Base-by-base conservation (phyloP, 2,888 invertebrate species). In the Lepidocyrtoides sp. region DNA sequence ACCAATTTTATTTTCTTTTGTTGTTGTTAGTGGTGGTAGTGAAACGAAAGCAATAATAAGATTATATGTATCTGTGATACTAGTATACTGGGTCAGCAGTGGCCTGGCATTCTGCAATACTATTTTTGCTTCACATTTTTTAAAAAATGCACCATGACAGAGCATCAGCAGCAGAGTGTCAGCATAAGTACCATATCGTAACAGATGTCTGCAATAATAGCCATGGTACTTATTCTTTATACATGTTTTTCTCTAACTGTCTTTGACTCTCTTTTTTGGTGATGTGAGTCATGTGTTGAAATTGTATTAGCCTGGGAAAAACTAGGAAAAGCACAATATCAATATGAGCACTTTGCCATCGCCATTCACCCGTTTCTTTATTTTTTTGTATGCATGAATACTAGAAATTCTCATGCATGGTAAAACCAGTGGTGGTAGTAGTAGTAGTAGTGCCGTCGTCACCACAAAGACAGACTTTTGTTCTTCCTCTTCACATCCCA, bases 21-120 rank as follows among this genome's bases (percentile, higher is more conserved):
- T 63, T 72, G 69, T 41, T 20, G 41, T 72, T 63, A 29, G 20
- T 29, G 66, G 66, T n/a, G 36, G 36, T 23, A 17, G 8, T 5
- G 29, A 32, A 77, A 29, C 48, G 77, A 77, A 77, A 32, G 54
- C 51, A 51, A 51, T 77, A 77, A 77, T 54, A 29, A 51, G 51
- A 77, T 77, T 77, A 77, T 66, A 17, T 77, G 77, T 51, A 77
- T 77, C 54, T 77, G 77, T 77, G 77, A 51, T 77, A 77, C 48
- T 77, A 32, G 77, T 51, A 77, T 77, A 77, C 26, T 77, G 51
- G 77, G 77, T 77, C 77, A 77, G 48, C 77, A 75, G 23, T 41
- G n/a, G 60, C 23, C 20, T 60, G 0, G 29, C 29, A 26, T 63
- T 63, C 57, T n/a, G n/a, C 51, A 51, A 17, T 20, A 57, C 17